phyloP scores from a whole-genome alignment of 2,888 invertebrate species.

The Mimumesa dahlbomi region DNA sequence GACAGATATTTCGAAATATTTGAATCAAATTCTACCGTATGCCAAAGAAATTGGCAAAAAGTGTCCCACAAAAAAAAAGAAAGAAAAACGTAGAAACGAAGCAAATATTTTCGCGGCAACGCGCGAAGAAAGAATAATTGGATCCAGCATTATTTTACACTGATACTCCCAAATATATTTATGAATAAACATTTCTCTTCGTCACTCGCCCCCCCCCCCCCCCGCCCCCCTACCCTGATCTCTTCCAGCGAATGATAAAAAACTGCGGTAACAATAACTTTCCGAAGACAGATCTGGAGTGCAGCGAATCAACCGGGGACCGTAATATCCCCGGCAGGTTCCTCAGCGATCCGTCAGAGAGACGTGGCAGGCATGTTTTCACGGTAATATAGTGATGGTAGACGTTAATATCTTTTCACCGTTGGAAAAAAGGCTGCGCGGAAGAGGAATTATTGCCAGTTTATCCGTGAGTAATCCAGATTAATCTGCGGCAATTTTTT shows the following conservation, averaged over 20 bases:
- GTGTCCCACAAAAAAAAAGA: no score
- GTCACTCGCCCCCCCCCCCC: no score
- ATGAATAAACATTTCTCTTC: no score
- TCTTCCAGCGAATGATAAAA: background rate
- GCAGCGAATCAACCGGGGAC: constrained; percentile 11
- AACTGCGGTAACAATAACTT: background rate
- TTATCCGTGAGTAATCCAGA: constrained; percentile 60
- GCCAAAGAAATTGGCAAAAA: no score
- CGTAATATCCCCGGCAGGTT: constrained; percentile 23
- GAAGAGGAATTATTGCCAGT: constrained; percentile 55
- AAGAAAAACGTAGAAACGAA: no score
- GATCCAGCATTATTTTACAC: no score
- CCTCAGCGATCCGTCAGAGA: constrained; percentile 38
- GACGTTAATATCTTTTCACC: constrained; percentile 54
- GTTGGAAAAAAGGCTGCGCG: constrained; percentile 30
- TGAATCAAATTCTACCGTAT: background rate
- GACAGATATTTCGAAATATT: constrained; percentile 5
- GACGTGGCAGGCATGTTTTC: constrained; percentile 46
- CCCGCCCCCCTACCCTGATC: no score
- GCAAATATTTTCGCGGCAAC: no score
- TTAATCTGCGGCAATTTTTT: constrained; percentile 61
- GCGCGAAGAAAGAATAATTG: no score
- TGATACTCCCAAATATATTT: no score
- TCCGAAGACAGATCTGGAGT: background rate
- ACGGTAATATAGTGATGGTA: constrained; percentile 48